Conservation (phyloP, 2,797 vertebrate species). For the Emydoidea blandingii region DNA sequence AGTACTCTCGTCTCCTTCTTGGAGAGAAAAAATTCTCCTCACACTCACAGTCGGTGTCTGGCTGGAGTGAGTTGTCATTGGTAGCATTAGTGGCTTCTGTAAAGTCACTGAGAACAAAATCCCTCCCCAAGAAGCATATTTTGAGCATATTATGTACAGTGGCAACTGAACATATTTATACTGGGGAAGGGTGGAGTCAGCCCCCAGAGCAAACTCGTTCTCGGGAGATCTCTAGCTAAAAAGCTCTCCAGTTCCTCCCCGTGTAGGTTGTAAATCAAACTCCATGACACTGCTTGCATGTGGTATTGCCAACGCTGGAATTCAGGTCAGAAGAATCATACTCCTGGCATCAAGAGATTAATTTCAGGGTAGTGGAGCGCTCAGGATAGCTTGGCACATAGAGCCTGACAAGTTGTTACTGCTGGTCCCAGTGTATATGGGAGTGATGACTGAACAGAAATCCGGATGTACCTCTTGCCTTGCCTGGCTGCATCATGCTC, state of each 20-base stretch:
- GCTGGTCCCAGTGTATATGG: accelerated
- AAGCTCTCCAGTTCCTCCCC: neutral
- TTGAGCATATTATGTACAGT: neutral
- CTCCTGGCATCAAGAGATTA: neutral
- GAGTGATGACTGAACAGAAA: neutral
- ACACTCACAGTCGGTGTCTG: neutral
- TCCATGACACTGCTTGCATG: neutral
- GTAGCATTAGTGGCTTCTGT: neutral
- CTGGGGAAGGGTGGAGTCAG: neutral
- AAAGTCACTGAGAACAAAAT: neutral
- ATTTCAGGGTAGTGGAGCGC: neutral
- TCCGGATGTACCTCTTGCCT: neutral
- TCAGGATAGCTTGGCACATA: neutral
- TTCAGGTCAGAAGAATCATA: neutral
- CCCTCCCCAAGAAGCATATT: neutral
- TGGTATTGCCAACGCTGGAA: neutral
- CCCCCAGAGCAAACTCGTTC: neutral
- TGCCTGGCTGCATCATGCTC: too few relatives aligned
- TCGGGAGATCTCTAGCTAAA: neutral
- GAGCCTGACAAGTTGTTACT: neutral
- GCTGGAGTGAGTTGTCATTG: neutral
- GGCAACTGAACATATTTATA: constrained; percentile 4
- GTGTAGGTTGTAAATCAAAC: neutral
- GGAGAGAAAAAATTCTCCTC: neutral
- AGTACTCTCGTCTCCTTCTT: too few relatives aligned